Evolutionary conservation across 2,888 invertebrate genomes (phyloP).

Genomic region (Steinernema hermaphroditum): DNA sequence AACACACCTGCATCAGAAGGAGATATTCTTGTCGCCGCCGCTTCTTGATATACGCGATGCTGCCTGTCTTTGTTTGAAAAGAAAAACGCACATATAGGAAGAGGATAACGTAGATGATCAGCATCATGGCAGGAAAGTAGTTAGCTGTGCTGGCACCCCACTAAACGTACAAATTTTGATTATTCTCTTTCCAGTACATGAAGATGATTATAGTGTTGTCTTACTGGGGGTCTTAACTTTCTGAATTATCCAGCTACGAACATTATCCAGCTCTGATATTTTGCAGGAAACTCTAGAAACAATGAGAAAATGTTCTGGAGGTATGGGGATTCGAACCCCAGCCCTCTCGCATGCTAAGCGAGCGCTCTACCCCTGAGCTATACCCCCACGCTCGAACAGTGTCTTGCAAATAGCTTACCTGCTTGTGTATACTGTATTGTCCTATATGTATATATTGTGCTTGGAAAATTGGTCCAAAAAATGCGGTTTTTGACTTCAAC

Average conservation of each 20-base stretch:
- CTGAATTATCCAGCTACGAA: too few species aligned
- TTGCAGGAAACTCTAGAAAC: too few species aligned
- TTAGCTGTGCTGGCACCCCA: conserved; percentile 9
- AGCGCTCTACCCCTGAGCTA: conserved; percentile 54
- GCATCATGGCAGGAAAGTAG: background rate
- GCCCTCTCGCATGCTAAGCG: conserved; percentile 57
- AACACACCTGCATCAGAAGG: background rate
- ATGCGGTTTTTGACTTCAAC: too few species aligned
- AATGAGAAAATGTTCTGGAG: conserved; percentile 41
- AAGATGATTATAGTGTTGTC: too few species aligned
- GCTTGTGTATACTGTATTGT: too few species aligned
- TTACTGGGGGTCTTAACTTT: too few species aligned
- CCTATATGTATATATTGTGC: too few species aligned
- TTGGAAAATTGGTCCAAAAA: too few species aligned
- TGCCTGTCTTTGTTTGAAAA: background rate
- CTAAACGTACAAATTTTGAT: background rate
- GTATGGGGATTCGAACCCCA: conserved; percentile 53
- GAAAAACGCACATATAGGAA: background rate
- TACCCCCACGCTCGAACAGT: too few species aligned
- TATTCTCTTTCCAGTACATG: too few species aligned
- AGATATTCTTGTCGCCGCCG: background rate
- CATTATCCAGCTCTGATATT: too few species aligned
- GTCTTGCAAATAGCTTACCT: too few species aligned
- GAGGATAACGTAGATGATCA: background rate
- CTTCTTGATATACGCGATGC: background rate